Conservation (phyloP, 2,113 vertebrate species). For the Diphyllodes magnificus region DNA sequence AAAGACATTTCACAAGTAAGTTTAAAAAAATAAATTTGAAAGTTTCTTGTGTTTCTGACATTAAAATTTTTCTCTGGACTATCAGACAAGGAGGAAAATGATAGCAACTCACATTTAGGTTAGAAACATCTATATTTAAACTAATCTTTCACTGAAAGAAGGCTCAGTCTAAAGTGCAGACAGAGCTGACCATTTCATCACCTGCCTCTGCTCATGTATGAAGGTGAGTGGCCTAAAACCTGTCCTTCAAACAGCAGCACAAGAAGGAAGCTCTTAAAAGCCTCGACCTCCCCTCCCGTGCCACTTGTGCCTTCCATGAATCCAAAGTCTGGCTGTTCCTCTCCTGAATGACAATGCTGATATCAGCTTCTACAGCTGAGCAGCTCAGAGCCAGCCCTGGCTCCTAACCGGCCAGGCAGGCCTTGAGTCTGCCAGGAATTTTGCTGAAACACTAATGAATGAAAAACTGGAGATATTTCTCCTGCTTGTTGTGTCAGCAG, state of each 20-base stretch:
- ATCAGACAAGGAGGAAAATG: neutral
- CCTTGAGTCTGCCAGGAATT: neutral
- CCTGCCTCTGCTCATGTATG: neutral
- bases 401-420: neutral
- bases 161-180: neutral
- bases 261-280: neutral
- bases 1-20: neutral
- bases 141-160: neutral
- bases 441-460: neutral
- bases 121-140: neutral
- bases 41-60: neutral
- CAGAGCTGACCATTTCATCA: neutral
- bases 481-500: neutral
- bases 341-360: neutral
- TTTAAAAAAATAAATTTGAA: neutral
- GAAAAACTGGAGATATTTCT: neutral
- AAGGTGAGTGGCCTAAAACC: neutral
- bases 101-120: neutral
- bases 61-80: neutral
- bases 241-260: neutral
- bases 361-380: neutral
- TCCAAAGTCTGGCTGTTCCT: neutral
- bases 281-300: fast-evolving
- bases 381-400: neutral
- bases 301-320: neutral